Conservation (phyloP, 2,113 vertebrate genomes). For the Puma concolor region DNA sequence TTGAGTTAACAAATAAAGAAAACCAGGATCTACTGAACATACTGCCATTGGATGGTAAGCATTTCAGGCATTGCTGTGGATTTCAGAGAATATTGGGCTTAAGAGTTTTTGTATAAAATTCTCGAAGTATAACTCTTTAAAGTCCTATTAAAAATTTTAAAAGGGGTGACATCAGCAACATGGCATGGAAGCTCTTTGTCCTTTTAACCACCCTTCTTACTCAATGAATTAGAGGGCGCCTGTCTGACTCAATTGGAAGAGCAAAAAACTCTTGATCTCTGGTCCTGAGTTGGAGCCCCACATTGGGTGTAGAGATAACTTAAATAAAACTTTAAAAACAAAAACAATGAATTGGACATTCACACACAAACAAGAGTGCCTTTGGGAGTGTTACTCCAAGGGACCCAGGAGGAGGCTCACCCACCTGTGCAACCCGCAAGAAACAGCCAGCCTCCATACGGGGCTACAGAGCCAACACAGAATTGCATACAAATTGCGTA, state of each 20-base stretch:
- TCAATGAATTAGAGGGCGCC: not conserved
- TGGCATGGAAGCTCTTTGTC: not conserved
- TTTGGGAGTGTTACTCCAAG: not conserved
- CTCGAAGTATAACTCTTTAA: not conserved
- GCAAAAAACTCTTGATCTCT: no score
- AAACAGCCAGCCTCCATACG: not conserved
- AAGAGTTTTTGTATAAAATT: not conserved
- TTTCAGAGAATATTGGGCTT: not conserved
- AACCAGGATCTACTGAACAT: not conserved
- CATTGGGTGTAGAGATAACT: no score
- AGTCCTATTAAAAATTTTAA: not conserved
- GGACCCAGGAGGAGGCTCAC: not conserved
- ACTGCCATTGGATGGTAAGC: constrained; percentile 30
- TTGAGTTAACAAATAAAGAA: constrained; percentile 33
- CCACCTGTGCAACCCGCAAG: not conserved
- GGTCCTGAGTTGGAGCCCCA: no score
- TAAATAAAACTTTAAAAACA: no score
- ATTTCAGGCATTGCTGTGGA: rapidly evolving
- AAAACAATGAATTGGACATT: not conserved
- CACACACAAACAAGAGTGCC: not conserved
- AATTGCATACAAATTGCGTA: no score
- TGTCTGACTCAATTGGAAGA: no score
- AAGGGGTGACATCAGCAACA: not conserved
- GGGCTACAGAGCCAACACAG: not conserved
- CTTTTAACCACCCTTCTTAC: not conserved